Percentiles rank a stretch among this genome's conserved stretches.
phyloP scores from a whole-genome alignment of 2,888 invertebrate genomes.

The Rhamphomyia laevipes region DNA sequence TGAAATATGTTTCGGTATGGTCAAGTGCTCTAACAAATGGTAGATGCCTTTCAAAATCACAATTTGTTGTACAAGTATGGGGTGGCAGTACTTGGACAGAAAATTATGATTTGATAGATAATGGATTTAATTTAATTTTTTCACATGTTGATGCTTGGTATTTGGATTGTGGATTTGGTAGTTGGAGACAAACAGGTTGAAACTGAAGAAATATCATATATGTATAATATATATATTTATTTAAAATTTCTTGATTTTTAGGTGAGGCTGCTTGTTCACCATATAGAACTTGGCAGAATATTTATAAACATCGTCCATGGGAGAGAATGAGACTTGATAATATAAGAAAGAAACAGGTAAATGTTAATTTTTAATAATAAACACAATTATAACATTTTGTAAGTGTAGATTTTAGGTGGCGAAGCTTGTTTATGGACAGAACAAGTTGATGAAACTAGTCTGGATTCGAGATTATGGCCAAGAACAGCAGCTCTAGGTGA shows the following conservation, averaged over 20 bases:
- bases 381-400: not conserved
- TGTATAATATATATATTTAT: not conserved
- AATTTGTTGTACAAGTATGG: constrained; percentile 65
- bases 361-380: not conserved
- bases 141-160: constrained; percentile 86
- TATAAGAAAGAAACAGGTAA: constrained; percentile 31
- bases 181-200: constrained; percentile 59
- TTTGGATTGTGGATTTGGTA: constrained; percentile 76
- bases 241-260: constrained; percentile 6
- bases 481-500: constrained; percentile 71
- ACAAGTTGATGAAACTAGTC: constrained; percentile 58
- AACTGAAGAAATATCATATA: not conserved
- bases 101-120: constrained; percentile 61
- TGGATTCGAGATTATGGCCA: constrained; percentile 75
- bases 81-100: constrained; percentile 72
- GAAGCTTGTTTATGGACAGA: constrained; percentile 80
- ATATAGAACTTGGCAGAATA: constrained; percentile 76
- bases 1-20: constrained; percentile 51
- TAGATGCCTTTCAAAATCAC: constrained; percentile 51
- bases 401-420: constrained; percentile 45
- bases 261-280: constrained; percentile 80
- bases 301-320: constrained; percentile 76
- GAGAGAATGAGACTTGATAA: constrained; percentile 38
- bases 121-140: constrained; percentile 64
- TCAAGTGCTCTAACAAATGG: constrained; percentile 64